Conservation (phyloP, 2,113 vertebrate species). For the Phalacrocorax pelagicus region DNA sequence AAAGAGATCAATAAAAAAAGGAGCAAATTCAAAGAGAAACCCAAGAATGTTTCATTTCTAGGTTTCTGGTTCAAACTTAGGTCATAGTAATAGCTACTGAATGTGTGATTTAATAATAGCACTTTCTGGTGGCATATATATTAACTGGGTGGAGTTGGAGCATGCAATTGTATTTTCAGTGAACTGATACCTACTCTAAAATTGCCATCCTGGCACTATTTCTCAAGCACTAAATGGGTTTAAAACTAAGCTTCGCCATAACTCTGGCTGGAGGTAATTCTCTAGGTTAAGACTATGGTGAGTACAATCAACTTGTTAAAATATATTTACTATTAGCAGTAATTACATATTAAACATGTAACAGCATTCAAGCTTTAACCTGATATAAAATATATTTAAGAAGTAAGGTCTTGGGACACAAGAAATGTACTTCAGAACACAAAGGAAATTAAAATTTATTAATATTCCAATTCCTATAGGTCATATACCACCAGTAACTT, state of each 20-base stretch:
- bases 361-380: neutral
- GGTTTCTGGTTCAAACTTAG: slow-evolving; percentile 58
- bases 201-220: neutral
- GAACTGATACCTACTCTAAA: neutral
- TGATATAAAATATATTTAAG: neutral
- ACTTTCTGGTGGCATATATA: neutral
- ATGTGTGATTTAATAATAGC: slow-evolving; percentile 18
- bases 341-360: neutral
- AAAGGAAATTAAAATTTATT: neutral
- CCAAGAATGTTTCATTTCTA: slow-evolving; percentile 55
- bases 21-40: slow-evolving; percentile 50
- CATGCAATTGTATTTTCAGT: neutral
- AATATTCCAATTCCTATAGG: neutral
- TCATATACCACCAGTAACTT: neutral
- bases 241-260: neutral
- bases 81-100: slow-evolving; percentile 24
- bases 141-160: neutral
- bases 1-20: slow-evolving; percentile 4
- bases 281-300: neutral
- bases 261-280: neutral
- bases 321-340: neutral
- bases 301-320: neutral
- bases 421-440: neutral
- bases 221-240: neutral
- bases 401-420: neutral